Percentiles rank a stretch among this genome's conserved stretches.
Evolutionary conservation across 2,888 invertebrate species (phyloP).

Genomic region (Agrenia bidenticulata): DNA sequence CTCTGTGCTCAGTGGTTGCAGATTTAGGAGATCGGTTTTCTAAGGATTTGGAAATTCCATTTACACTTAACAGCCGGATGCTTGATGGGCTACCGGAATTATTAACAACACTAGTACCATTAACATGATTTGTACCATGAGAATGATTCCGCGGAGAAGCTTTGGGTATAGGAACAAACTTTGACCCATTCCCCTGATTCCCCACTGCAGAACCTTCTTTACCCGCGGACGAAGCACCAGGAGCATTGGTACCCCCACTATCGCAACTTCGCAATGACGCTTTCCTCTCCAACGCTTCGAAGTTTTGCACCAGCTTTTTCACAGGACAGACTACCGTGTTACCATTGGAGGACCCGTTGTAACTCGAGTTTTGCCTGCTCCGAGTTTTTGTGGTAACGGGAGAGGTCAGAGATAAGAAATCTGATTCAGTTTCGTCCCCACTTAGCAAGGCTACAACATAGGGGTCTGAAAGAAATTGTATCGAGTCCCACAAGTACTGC

Average conservation of each 20-base stretch:
- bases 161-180: slow-evolving; percentile 33
- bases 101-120: slow-evolving; percentile 15
- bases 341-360: slow-evolving; percentile 15
- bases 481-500: slow-evolving; percentile 51
- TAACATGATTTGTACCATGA: slow-evolving; percentile 39
- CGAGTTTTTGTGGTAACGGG: slow-evolving; percentile 5
- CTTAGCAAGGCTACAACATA: slow-evolving; percentile 49
- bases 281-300: slow-evolving; percentile 26
- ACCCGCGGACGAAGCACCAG: slow-evolving; percentile 5
- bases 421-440: slow-evolving; percentile 34
- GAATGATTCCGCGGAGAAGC: slow-evolving; percentile 40
- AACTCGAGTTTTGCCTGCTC: slow-evolving; percentile 17
- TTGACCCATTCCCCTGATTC: slow-evolving; percentile 17
- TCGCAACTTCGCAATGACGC: slow-evolving; percentile 33
- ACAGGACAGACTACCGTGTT: slow-evolving; percentile 26
- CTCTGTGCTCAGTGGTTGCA: neutral
- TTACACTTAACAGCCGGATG: slow-evolving; percentile 2
- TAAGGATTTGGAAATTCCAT: slow-evolving; percentile 6
- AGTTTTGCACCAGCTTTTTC: slow-evolving; percentile 28
- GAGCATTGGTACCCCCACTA: slow-evolving; percentile 2
- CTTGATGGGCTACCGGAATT: slow-evolving; percentile 3
- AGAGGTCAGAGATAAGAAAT: slow-evolving; percentile 7
- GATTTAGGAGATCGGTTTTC: neutral
- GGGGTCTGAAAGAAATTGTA: slow-evolving; percentile 50
- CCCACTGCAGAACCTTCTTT: neutral